Evolutionary conservation across 2,113 vertebrate genomes (phyloP), one percentile per base, ranked within the genome.

Genomic region (Saccopteryx bilineata): DNA sequence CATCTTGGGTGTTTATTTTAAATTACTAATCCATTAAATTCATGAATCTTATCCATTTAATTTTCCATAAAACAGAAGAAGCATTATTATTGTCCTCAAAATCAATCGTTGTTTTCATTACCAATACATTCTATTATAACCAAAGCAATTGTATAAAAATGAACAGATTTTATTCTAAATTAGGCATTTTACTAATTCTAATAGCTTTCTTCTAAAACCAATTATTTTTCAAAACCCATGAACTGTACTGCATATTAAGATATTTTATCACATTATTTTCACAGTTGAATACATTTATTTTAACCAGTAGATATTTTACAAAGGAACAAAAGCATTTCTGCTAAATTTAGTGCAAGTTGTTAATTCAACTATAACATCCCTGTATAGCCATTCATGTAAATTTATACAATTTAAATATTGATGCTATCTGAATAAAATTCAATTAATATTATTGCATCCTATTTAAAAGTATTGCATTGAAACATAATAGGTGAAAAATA

Each of bases 171-270:
- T 92, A 86, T 96, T 94, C 82, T 82, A 96, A 94, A 82, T 65
- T 97, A 26, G 9, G 66, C 19, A 61, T 92, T 97, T 96, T 94
- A 39, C 39, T 93, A 95, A 97, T 98, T 98, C 50, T 2, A 95
- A 93, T 87, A 90, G 23, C 9, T 98, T 94, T 96, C 92, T 89
- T 95, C 60, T 72, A 90, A 90, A 96, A 5, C 24, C n/a, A 98
- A 97, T 94, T 97, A 90, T 95, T 96, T 98, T 97, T 97, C 50
- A 96, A 96, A 98, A 96, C n/a, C 50, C 97, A 95, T 87, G 79
- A 13, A 17, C 31, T 97, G 93, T 72, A 93, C 88, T 96, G 76
- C 91, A 69, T 52, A 95, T 90, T 69, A 87, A 97, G 54, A 96
- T 96, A 39, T 8, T 97, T 96, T 97, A 97, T 95, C 61, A 83